phyloP scores from a whole-genome alignment of 2,797 vertebrate genomes.

The Pygocentrus nattereri region DNA sequence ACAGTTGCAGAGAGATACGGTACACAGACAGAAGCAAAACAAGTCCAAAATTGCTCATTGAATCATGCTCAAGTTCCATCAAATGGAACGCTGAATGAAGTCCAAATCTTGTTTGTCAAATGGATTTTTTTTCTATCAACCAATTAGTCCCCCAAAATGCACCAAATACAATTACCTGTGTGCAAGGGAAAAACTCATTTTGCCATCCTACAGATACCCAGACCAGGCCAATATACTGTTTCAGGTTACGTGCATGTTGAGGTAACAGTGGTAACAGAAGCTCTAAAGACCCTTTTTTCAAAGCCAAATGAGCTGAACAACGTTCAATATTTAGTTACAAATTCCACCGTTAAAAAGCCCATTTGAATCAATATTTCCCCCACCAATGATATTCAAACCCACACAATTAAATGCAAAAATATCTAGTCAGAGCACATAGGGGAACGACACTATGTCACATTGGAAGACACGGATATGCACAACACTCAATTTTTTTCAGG shows the following conservation, averaged over 20 bases:
- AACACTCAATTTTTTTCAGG: not conserved
- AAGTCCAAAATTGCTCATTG: not conserved
- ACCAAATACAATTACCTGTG: not conserved
- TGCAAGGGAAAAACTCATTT: not conserved
- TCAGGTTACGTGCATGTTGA: not conserved
- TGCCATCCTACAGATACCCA: not conserved
- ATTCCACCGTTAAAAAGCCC: constrained; percentile 33
- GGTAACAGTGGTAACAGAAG: not conserved
- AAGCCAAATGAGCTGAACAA: not conserved
- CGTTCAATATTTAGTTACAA: constrained; percentile 43
- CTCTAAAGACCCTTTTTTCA: constrained; percentile 8
- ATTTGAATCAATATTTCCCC: constrained; percentile 64
- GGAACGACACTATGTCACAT: not conserved
- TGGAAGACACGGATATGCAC: not conserved
- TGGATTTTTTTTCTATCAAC: not conserved
- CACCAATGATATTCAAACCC: constrained; percentile 56
- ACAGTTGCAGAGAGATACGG: not conserved
- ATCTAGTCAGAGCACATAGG: not conserved
- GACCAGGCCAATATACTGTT: not conserved
- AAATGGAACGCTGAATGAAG: not conserved
- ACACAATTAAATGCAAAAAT: constrained; percentile 45
- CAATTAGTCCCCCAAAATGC: not conserved
- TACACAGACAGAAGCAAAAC: not conserved
- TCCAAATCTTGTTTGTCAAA: constrained; percentile 18
- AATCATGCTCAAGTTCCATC: constrained; percentile 2